Conservation (phyloP, 2,888 invertebrate genomes). For the Nineta flava region DNA sequence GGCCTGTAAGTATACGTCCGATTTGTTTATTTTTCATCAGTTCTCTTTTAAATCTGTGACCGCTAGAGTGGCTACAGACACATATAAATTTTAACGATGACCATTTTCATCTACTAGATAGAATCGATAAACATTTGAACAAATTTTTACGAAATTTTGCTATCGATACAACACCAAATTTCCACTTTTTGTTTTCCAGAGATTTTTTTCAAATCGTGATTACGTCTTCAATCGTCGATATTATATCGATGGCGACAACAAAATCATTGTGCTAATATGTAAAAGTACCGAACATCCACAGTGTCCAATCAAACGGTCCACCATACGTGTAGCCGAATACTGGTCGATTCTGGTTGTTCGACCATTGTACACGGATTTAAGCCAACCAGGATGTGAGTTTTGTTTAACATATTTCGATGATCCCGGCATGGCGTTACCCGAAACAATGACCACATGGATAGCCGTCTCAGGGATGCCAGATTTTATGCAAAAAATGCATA, state of each 20-base stretch:
- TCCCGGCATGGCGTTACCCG: conserved; percentile 63
- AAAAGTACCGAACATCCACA: conserved; percentile 52
- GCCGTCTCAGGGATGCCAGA: conserved; percentile 61
- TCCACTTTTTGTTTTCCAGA: conserved; percentile 30
- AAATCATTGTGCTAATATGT: conserved; percentile 47
- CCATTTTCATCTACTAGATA: too few species aligned
- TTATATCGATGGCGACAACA: conserved; percentile 36
- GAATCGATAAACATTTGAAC: too few species aligned
- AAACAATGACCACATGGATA: conserved; percentile 58
- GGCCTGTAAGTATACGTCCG: conserved; percentile 49
- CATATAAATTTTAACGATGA: too few species aligned
- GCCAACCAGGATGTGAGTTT: conserved; percentile 59
- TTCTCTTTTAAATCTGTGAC: too few species aligned
- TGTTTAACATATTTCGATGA: conserved; percentile 78
- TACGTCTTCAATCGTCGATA: conserved; percentile 68
- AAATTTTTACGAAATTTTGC: too few species aligned
- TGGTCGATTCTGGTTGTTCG: conserved; percentile 79
- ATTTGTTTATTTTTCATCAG: too few species aligned
- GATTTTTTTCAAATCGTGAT: conserved; percentile 70
- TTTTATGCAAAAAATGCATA: conserved; percentile 51
- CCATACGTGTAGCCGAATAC: conserved; percentile 61
- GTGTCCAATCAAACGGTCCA: conserved; percentile 48
- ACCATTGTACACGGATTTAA: conserved; percentile 38
- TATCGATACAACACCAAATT: too few species aligned
- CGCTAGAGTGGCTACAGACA: too few species aligned